Base-by-base conservation (phyloP, 92 coral and sea anemone genomes). In the Phenganax subtilis region DNA sequence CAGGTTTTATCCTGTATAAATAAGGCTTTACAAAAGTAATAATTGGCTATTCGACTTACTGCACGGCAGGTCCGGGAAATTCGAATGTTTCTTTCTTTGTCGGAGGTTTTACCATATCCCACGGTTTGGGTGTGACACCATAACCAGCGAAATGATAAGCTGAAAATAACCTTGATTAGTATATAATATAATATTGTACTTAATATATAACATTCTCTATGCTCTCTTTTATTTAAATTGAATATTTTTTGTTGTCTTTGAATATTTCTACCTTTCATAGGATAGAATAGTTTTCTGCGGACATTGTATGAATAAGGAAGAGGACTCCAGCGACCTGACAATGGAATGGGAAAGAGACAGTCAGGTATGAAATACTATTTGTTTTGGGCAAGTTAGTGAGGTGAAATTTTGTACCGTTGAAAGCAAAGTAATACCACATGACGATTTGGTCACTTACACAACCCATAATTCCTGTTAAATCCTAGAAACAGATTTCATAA, bases 301-400 rank as follows among this genome's bases (percentile, higher is more conserved):
- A 92, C 88, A 80, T 92, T 92, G 59, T 86, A 92, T 9, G 93
- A 80, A 70, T 80, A 92, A 4, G 97, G 91, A 2, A 93, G 85
- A 10, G 87, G 84, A 6, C 81, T 82, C 97, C 97, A 93, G 44
- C 90, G 85, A 15, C 85, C 92, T 78, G 60, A 28, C 14, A 53
- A 52, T 2, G 55, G 51, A 15, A 59, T 27, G 60, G 51, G 15
- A 30, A 31, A 77, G 0, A 57, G 30, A 8, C 17, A 59, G 17
- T 59, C 65, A 59, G 4, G 65, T 7, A 61, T 61, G 67, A 12
- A 61, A 7, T 15, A 15, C 67, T 15, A 14, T 6, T 61, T 28
- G 47, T 10, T 37, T 28, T 12, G 14, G 28, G 15, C 12, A 10
- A 27, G 16, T 11, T 30, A 12, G 30, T 8, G 0, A 68, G 4